A percentile compares a stretch with the other conserved stretches of the same genome.
These are phyloP conservation scores for Platalea minor DNA, from an alignment of 2,797 vertebrate genomes.

Conservation along the genomic window DNA sequence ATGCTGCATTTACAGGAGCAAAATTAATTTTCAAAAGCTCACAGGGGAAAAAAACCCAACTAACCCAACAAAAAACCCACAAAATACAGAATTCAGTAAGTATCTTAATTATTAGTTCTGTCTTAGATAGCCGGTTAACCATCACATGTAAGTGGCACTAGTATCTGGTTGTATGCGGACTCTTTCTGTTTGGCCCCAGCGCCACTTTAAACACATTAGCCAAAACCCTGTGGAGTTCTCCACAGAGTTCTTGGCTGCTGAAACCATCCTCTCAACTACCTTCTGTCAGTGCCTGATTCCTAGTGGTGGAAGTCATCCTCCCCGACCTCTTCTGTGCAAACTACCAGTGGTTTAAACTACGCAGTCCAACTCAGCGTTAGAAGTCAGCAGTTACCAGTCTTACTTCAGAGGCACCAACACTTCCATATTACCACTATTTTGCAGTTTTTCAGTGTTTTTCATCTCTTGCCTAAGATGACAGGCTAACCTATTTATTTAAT, in stretches of 20 bases:
- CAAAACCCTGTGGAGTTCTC: neutral
- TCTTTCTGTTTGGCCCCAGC: neutral
- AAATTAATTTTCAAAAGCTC: neutral
- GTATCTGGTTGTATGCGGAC: neutral
- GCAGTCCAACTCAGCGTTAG: neutral
- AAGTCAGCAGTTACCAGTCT: neutral
- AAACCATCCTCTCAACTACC: neutral
- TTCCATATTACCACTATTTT: neutral
- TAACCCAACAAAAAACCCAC: neutral
- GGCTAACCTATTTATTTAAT: neutral
- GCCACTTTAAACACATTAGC: neutral
- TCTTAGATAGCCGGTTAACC: neutral
- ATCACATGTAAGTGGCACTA: neutral
- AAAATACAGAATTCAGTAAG: neutral
- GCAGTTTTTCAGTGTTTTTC: neutral
- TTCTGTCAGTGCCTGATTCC: neutral
- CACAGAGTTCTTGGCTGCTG: neutral
- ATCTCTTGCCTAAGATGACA: neutral
- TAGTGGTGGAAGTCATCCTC: neutral
- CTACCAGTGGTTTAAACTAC: neutral
- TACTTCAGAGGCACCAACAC: neutral
- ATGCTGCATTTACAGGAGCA: accelerated
- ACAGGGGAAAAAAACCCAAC: neutral
- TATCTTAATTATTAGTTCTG: neutral
- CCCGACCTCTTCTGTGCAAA: neutral